These are phyloP conservation scores for Gymnopithys bicolor DNA, from an alignment of 2,797 vertebrate genomes.

Conservation along the genomic window DNA sequence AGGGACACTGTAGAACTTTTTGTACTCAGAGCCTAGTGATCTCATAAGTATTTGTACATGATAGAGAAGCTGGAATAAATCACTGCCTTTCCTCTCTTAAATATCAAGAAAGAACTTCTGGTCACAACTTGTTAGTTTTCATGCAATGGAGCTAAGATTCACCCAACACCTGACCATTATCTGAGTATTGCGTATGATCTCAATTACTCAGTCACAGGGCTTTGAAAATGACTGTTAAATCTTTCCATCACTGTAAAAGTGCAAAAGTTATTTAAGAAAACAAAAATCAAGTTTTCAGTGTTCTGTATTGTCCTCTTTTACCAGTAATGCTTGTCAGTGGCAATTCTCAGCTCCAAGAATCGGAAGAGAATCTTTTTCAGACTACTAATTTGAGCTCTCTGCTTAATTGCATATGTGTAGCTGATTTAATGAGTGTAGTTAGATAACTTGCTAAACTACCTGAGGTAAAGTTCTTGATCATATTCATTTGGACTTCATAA, in stretches of 20 bases:
- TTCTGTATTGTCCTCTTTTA: not conserved
- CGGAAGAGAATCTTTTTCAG: not conserved
- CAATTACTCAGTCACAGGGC: not conserved
- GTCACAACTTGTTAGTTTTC: not conserved
- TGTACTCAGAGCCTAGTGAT: not conserved
- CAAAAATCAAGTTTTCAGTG: not conserved
- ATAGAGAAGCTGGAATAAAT: not conserved
- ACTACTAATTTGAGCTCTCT: not conserved
- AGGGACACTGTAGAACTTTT: not conserved
- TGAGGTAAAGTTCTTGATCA: not conserved
- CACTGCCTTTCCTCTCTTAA: not conserved
- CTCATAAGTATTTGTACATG: not conserved
- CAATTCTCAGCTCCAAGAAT: not conserved
- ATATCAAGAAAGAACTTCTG: not conserved
- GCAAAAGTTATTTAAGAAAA: not conserved
- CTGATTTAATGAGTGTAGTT: not conserved
- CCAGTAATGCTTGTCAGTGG: not conserved
- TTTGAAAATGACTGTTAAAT: not conserved
- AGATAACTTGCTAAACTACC: not conserved
- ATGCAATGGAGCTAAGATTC: not conserved
- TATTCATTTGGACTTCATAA: not conserved
- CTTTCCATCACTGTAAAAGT: accelerated
- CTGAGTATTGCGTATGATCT: not conserved
- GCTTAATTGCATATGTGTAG: not conserved
- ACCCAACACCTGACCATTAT: not conserved